Evolutionary conservation across 1,140 invertebrate species (phyloP).

Genomic region (Pseudomyrmex cubaensis): DNA sequence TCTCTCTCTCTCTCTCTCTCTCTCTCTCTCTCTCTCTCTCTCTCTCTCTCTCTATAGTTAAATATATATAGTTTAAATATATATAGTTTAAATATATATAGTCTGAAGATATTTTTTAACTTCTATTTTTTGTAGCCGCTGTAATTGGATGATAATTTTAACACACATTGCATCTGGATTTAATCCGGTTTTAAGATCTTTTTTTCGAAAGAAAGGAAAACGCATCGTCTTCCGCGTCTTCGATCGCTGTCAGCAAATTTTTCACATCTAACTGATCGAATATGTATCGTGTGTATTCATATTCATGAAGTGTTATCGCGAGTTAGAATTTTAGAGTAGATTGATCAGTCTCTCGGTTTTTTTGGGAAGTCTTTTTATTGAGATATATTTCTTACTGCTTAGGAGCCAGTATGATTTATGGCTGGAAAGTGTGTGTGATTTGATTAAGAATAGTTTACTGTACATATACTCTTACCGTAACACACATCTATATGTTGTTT

Average conservation of each 20-base stretch:
- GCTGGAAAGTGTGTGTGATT: not conserved
- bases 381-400: not conserved
- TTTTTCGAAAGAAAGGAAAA: not conserved
- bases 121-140: conserved; percentile 2
- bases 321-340: conserved; percentile 54
- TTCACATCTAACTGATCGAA: not conserved
- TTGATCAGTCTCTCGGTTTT: conserved; percentile 32
- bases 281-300: conserved; percentile 28
- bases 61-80: too few relatives aligned
- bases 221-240: not conserved
- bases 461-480: not conserved
- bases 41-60: too few relatives aligned
- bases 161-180: not conserved
- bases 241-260: not conserved
- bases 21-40: too few relatives aligned
- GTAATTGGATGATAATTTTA: conserved; percentile 25
- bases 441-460: not conserved
- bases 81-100: not conserved
- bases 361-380: conserved; percentile 6
- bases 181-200: conserved; percentile 12
- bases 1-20: too few relatives aligned
- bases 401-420: conserved; percentile 2
- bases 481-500: not conserved
- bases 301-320: conserved; percentile 36
- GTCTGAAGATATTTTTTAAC: not conserved